phyloP scores from a whole-genome alignment of 2,113 vertebrate genomes.

The Oplegnathus fasciatus region DNA sequence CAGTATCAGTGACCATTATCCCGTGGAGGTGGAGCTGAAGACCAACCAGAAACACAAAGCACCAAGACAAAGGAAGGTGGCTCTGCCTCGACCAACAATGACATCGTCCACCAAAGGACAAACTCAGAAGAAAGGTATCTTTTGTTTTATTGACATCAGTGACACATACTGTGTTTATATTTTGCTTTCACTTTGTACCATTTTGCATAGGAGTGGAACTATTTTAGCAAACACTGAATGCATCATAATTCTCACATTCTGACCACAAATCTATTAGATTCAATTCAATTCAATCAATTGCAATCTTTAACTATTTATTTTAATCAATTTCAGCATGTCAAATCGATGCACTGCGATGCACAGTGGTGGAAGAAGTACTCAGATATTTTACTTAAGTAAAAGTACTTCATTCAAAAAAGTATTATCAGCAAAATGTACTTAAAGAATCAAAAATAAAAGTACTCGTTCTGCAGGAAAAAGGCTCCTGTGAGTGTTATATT shows the following conservation, averaged over 20 bases:
- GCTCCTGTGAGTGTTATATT: no score
- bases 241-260: neutral
- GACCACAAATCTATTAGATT: neutral
- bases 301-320: neutral
- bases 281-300: neutral
- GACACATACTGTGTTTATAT: neutral
- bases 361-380: no score
- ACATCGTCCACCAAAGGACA: neutral
- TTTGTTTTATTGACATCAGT: neutral
- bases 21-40: conserved; percentile 80
- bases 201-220: neutral
- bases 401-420: no score
- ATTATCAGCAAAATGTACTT: no score
- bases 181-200: neutral
- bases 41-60: neutral
- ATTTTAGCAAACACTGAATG: neutral
- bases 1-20: conserved; percentile 82
- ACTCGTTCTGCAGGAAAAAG: no score
- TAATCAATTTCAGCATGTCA: neutral
- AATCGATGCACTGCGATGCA: no score
- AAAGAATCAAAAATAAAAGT: no score
- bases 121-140: conserved; percentile 30
- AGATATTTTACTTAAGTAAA: no score
- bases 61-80: neutral
- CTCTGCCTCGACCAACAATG: fast-evolving